A percentile compares a stretch with the other conserved stretches of the same genome.
phyloP scores from a whole-genome alignment of 2,797 vertebrate genomes.

The Siniperca scherzeri region DNA sequence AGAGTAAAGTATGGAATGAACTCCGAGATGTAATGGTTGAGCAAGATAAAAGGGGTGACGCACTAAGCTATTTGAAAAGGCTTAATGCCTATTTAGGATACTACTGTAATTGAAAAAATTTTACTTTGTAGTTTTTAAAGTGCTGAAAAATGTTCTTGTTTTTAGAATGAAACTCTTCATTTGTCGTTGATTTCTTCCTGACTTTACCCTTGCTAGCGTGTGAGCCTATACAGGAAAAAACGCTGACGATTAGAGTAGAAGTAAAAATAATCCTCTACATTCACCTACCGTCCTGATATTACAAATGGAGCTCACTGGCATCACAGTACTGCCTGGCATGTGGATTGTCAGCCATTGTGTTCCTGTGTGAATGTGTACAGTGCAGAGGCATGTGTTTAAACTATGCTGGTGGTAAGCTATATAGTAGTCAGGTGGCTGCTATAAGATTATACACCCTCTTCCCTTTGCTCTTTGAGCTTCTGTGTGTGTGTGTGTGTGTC shows the following conservation, averaged over 20 bases:
- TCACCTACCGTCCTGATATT: conserved; percentile 52
- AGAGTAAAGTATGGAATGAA: background rate
- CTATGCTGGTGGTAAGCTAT: conserved; percentile 68
- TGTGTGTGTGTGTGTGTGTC: conserved; percentile 43
- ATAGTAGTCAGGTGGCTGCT: conserved; percentile 75
- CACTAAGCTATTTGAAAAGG: background rate
- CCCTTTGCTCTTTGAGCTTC: conserved; percentile 70
- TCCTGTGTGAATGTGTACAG: conserved; percentile 68
- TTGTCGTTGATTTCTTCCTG: background rate
- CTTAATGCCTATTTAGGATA: background rate
- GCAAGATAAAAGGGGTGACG: conserved; percentile 4
- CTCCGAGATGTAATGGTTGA: conserved; percentile 3
- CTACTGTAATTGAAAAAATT: background rate
- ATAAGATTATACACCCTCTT: conserved; percentile 62
- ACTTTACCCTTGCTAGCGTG: conserved; percentile 2
- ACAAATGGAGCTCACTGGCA: conserved; percentile 60
- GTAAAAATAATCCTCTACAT: conserved; percentile 69
- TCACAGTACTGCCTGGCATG: conserved; percentile 64
- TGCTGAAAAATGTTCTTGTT: background rate
- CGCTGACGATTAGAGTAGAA: conserved; percentile 29
- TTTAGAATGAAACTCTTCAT: background rate
- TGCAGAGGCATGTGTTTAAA: conserved; percentile 64
- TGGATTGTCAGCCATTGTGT: conserved; percentile 71
- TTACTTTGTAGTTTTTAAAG: background rate
- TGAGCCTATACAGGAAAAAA: conserved; percentile 16